A percentile compares a stretch with the other conserved stretches of the same genome.
Evolutionary conservation across 2,797 vertebrate species (phyloP).

Genomic region (Micropoecilia bifurca): DNA sequence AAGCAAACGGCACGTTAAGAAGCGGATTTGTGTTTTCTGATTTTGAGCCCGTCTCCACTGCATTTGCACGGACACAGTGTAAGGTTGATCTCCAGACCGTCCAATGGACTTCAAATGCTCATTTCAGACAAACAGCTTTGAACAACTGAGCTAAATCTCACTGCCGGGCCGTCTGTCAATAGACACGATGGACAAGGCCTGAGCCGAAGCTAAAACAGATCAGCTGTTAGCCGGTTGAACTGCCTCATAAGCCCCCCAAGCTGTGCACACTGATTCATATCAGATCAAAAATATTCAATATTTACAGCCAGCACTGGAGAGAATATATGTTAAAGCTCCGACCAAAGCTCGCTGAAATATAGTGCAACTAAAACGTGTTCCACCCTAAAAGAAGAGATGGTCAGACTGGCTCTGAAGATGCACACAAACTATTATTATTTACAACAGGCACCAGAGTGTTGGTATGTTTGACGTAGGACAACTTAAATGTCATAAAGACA

Average conservation of each 20-base stretch:
- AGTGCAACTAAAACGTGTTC: not conserved
- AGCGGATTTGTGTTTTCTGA: not conserved
- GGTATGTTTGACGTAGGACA: not conserved
- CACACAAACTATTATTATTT: not conserved
- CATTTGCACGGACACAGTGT: not conserved
- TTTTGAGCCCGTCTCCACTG: constrained; percentile 4
- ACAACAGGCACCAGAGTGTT: constrained; percentile 5
- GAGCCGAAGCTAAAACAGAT: not conserved
- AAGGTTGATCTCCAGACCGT: constrained; percentile 23
- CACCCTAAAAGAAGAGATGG: not conserved
- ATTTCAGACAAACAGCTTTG: constrained; percentile 20
- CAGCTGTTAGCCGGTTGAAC: not conserved
- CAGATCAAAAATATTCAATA: not conserved
- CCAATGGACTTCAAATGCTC: constrained; percentile 23
- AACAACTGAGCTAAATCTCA: constrained; percentile 11
- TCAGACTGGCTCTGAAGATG: not conserved
- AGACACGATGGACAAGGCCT: constrained; percentile 8
- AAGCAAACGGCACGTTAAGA: not conserved
- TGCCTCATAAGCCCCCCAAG: not conserved
- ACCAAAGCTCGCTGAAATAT: not conserved
- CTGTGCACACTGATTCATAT: not conserved
- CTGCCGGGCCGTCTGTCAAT: constrained; percentile 11
- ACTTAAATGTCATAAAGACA: not conserved
- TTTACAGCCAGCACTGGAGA: not conserved
- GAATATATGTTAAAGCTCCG: not conserved